A percentile compares a stretch with the other conserved stretches of the same genome.
phyloP scores from a whole-genome alignment of 2,888 invertebrate species.

The Eustalomyia histrio region DNA sequence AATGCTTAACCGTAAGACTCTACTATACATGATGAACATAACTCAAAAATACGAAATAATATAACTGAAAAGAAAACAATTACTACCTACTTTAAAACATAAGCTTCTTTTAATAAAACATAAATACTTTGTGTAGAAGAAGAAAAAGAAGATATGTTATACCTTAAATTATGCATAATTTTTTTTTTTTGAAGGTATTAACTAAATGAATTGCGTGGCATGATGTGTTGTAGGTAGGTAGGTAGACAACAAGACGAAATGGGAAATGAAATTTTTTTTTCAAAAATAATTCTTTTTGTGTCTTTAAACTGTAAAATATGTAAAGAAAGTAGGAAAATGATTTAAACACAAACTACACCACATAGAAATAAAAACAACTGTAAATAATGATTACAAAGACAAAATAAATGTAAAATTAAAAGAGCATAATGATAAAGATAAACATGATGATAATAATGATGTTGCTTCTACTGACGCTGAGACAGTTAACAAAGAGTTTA shows the following conservation, averaged over 20 bases:
- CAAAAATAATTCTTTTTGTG: constrained; percentile 23
- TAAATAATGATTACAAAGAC: constrained; percentile 29
- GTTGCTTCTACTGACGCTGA: not conserved
- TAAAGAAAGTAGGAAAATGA: constrained; percentile 18
- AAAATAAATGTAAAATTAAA: not conserved
- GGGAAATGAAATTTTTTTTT: not conserved
- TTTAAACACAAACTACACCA: not conserved
- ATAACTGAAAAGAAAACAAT: constrained; percentile 49
- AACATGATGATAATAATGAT: constrained; percentile 4
- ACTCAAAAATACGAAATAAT: constrained; percentile 22
- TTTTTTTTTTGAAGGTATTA: not conserved
- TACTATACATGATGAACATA: constrained; percentile 14
- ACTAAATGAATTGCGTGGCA: constrained; percentile 26
- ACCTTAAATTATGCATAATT: constrained; percentile 8
- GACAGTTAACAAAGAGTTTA: constrained; percentile 3
- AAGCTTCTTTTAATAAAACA: constrained; percentile 56
- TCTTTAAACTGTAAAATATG: constrained; percentile 34
- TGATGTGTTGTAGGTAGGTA: too few species aligned
- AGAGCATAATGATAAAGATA: constrained; percentile 2
- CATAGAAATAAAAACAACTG: constrained; percentile 27
- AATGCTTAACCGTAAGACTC: constrained; percentile 16
- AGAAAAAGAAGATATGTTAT: constrained; percentile 22
- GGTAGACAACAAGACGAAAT: not conserved
- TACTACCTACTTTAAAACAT: constrained; percentile 53
- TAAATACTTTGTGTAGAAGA: constrained; percentile 23